phyloP scores from a whole-genome alignment of 2,797 vertebrate genomes.

The Tympanoctomys barrerae region DNA sequence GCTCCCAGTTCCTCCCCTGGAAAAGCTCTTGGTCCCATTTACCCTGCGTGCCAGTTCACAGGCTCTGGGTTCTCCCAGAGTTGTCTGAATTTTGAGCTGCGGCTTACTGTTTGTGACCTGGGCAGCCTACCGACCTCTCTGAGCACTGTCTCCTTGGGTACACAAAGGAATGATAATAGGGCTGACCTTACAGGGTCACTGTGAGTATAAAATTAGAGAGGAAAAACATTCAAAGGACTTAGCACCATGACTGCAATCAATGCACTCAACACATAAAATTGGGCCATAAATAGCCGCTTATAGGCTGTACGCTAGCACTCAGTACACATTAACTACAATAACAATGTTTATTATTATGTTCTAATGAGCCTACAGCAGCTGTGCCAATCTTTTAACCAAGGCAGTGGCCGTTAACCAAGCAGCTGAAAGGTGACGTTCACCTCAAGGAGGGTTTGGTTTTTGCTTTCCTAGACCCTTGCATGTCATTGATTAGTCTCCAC shows the following conservation, averaged over 20 bases:
- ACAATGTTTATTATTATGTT: not conserved
- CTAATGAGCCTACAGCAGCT: not conserved
- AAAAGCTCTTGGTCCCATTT: not conserved
- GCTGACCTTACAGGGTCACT: not conserved
- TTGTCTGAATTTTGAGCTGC: not conserved
- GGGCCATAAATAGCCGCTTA: not conserved
- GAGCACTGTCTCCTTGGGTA: not conserved
- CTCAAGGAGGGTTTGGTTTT: not conserved
- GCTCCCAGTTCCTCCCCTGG: not conserved
- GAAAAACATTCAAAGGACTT: not conserved
- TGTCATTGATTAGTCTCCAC: not conserved
- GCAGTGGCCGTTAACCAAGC: not conserved
- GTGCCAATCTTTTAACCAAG: conserved; percentile 11
- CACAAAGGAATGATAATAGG: not conserved
- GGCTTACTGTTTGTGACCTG: not conserved
- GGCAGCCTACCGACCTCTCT: not conserved
- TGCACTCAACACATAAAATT: not conserved
- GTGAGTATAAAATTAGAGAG: not conserved
- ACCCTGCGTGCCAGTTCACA: not conserved
- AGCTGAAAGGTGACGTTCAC: not conserved
- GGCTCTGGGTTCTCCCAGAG: not conserved
- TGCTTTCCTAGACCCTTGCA: not conserved
- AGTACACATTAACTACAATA: not conserved
- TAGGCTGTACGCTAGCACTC: not conserved
- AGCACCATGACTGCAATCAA: not conserved